Evolutionary conservation across 2,113 vertebrate species (phyloP).

Genomic region (Rousettus leschenaultii): DNA sequence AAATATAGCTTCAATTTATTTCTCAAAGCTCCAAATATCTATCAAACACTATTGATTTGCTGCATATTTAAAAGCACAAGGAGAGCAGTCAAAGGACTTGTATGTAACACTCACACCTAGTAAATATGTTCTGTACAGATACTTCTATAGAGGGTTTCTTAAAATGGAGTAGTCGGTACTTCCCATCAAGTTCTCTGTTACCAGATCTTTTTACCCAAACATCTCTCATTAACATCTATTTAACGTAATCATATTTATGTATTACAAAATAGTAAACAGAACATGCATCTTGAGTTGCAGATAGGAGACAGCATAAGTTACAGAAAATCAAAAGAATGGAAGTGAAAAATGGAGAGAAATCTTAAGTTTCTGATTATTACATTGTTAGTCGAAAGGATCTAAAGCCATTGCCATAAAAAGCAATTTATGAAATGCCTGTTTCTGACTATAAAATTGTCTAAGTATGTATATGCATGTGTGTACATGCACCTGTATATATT

Average conservation of each 20-base stretch:
- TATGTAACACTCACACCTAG: background rate
- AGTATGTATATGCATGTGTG: background rate
- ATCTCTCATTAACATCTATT: background rate
- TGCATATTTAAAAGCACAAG: conserved; percentile 27
- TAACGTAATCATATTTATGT: background rate
- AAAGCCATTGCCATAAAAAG: background rate
- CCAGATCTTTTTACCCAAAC: background rate
- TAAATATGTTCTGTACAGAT: background rate
- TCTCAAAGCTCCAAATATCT: conserved; percentile 24
- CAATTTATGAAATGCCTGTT: background rate
- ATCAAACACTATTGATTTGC: background rate
- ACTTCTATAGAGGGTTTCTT: background rate
- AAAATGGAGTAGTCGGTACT: background rate
- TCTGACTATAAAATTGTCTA: background rate
- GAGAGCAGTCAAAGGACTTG: background rate
- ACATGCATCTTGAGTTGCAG: background rate
- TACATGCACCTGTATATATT: background rate
- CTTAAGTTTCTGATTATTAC: background rate
- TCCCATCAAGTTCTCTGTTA: background rate
- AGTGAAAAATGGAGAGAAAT: background rate
- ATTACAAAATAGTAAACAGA: background rate
- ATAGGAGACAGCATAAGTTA: background rate
- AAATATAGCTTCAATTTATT: conserved; percentile 47
- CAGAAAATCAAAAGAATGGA: background rate
- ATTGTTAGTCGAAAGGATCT: background rate